Evolutionary conservation across 2,797 vertebrate species (phyloP).

Genomic region (Poeciliopsis presidionis): DNA sequence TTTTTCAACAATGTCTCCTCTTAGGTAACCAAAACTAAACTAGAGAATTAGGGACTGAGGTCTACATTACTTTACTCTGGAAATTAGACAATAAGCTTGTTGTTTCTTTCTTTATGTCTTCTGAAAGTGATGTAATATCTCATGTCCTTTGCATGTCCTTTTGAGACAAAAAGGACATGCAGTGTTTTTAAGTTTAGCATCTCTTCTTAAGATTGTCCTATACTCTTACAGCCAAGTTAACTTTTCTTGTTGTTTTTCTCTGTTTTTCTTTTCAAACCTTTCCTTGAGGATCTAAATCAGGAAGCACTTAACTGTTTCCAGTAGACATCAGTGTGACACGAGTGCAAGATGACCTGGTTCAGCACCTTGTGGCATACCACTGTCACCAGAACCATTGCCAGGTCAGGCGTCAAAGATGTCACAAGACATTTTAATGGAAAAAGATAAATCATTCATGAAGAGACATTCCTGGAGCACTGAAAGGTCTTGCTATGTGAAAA

Average conservation of each 20-base stretch:
- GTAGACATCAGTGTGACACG: conserved; percentile 38
- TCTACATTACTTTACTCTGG: neutral
- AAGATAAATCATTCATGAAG: conserved; percentile 76
- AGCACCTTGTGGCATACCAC: conserved; percentile 68
- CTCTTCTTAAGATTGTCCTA: neutral
- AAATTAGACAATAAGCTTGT: neutral
- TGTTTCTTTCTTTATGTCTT: neutral
- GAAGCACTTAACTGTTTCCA: conserved; percentile 66
- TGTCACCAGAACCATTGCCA: conserved; percentile 45
- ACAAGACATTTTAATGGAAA: conserved; percentile 80
- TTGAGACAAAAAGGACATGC: neutral
- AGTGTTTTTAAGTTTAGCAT: neutral
- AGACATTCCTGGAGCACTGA: conserved; percentile 44
- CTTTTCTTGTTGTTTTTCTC: neutral
- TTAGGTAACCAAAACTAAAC: neutral
- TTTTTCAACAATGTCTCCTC: neutral
- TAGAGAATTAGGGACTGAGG: neutral
- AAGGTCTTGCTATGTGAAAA: conserved; percentile 33
- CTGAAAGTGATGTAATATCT: neutral
- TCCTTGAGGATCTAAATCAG: conserved; percentile 59
- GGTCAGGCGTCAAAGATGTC: conserved; percentile 79
- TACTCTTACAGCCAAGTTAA: neutral
- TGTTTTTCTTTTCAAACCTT: neutral
- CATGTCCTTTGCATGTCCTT: no score
- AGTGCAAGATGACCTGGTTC: conserved; percentile 52